These are phyloP conservation scores for Pyrgus malvae DNA, from an alignment of 2,888 invertebrate species.

Conservation along the genomic window DNA sequence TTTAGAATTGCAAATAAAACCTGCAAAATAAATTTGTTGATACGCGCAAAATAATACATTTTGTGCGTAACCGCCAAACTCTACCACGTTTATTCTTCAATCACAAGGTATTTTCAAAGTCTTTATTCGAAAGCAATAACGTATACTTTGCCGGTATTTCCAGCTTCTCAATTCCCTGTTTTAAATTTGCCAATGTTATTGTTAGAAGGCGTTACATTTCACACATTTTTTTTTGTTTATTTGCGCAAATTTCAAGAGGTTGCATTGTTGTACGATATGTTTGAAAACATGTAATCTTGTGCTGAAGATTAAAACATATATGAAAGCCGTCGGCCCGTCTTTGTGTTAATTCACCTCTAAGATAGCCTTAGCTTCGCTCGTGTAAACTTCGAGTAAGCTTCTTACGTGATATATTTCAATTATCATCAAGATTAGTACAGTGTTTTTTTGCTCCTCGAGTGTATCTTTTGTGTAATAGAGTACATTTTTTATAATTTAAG, in stretches of 20 bases:
- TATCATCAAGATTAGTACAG: not conserved
- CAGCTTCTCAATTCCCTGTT: not conserved
- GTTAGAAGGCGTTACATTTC: constrained; percentile 46
- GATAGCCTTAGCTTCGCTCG: not conserved
- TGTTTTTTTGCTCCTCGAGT: not conserved
- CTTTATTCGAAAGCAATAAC: constrained; percentile 10
- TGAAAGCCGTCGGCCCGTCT: constrained; percentile 5
- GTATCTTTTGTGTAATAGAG: too few relatives aligned
- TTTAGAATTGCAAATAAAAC: not conserved
- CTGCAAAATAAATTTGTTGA: constrained; percentile 26
- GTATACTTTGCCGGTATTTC: constrained; percentile 22
- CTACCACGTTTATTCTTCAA: not conserved
- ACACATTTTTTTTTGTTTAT: constrained; percentile 49
- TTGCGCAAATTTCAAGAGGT: constrained; percentile 48
- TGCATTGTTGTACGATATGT: constrained; percentile 36
- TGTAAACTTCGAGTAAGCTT: constrained; percentile 2
- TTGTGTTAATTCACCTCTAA: not conserved
- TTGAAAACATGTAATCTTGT: constrained; percentile 30
- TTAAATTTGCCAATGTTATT: constrained; percentile 10
- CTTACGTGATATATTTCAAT: not conserved
- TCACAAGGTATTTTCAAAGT: not conserved
- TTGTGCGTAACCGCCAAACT: constrained; percentile 38
- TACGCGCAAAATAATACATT: constrained; percentile 35
- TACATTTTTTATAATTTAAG: too few relatives aligned
- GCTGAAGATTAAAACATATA: constrained; percentile 9